Conservation (phyloP, 2,888 invertebrate genomes). For the Brenthis ino region DNA sequence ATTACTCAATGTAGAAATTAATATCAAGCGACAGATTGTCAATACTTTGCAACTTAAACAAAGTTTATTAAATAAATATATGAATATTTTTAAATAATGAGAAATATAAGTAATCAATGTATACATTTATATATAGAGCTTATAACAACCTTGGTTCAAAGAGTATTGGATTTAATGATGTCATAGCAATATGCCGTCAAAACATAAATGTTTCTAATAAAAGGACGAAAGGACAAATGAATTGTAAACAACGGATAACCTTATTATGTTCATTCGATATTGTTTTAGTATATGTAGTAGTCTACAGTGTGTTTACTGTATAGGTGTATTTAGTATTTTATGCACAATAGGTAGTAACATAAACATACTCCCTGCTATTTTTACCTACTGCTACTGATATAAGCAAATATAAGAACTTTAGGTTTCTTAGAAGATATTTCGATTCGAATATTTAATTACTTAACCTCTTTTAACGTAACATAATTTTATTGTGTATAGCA, state of each 20-base stretch:
- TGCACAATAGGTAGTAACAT: not conserved
- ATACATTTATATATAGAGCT: too few species aligned
- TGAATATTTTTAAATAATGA: too few species aligned
- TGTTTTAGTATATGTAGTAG: not conserved
- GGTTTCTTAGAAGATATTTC: too few species aligned
- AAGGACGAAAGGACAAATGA: slow-evolving; percentile 21
- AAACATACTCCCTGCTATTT: too few species aligned
- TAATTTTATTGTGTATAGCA: too few species aligned
- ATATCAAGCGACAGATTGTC: too few species aligned
- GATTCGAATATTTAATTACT: too few species aligned
- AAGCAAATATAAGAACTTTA: too few species aligned
- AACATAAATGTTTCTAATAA: slow-evolving; percentile 11
- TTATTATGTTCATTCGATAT: slow-evolving; percentile 1
- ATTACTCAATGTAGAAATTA: too few species aligned
- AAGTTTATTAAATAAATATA: not conserved
- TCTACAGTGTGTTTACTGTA: not conserved
- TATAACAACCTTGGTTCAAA: not conserved
- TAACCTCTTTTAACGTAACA: too few species aligned
- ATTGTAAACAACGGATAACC: slow-evolving; percentile 8
- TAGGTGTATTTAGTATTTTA: not conserved
- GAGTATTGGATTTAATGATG: slow-evolving; percentile 1
- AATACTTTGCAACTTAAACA: not conserved
- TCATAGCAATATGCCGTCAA: not conserved
- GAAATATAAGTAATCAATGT: too few species aligned
- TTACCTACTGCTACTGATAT: too few species aligned